Conservation (phyloP, 2,888 invertebrate genomes). For the Acanthosepion pharaonis region DNA sequence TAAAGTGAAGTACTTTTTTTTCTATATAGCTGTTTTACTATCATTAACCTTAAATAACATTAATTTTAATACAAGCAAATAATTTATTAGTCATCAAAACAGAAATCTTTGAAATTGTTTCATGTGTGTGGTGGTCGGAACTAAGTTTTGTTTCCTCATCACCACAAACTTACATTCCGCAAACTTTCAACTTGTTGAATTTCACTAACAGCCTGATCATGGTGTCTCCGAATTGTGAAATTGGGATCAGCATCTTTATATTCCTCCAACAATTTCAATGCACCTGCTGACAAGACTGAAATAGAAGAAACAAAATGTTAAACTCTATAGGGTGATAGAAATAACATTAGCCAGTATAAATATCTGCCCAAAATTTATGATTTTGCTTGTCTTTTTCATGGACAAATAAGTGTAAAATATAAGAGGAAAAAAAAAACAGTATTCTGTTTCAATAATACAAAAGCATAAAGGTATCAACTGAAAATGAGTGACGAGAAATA, state of each 20-base stretch:
- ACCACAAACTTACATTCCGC: conserved; percentile 79
- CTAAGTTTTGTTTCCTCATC: not conserved
- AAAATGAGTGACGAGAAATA: not conserved
- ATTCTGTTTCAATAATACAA: not conserved
- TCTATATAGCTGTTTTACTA: not conserved
- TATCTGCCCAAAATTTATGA: not conserved
- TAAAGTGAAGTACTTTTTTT: not conserved
- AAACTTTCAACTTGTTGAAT: conserved; percentile 88
- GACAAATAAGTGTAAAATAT: not conserved
- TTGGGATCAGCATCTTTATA: conserved; percentile 79
- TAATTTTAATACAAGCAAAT: not conserved
- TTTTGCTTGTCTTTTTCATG: not conserved
- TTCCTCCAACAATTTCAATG: conserved; percentile 66
- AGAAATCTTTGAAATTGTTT: not conserved
- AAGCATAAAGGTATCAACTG: not conserved
- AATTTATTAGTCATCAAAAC: not conserved
- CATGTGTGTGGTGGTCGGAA: not conserved
- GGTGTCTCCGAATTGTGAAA: conserved; percentile 93
- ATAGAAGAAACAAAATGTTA: not conserved
- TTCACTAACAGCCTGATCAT: conserved; percentile 92
- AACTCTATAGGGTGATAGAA: not conserved
- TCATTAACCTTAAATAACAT: not conserved
- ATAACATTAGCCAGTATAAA: not conserved
- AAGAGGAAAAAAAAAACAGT: not conserved
- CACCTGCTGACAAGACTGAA: conserved; percentile 57